Evolutionary conservation across 2,113 vertebrate genomes (phyloP).

Genomic region (Morphnarchus princeps): DNA sequence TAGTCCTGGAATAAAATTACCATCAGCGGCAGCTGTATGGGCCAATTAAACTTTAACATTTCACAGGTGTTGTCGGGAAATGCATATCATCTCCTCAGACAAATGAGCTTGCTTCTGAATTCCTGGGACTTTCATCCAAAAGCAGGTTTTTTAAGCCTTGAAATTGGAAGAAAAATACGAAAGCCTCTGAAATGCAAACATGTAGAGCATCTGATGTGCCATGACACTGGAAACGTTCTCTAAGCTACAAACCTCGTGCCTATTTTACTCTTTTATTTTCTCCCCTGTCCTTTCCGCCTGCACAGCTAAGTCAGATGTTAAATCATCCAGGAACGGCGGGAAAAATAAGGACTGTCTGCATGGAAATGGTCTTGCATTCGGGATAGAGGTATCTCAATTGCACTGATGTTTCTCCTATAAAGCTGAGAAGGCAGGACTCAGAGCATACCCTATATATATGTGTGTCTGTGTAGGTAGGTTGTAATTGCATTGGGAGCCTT

Average conservation of each 20-base stretch:
- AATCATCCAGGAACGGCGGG: not conserved
- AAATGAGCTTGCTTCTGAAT: constrained; percentile 1
- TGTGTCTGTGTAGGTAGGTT: not conserved
- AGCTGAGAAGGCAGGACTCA: not conserved
- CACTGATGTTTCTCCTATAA: not conserved
- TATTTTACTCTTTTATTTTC: not conserved
- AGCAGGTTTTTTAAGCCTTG: not conserved
- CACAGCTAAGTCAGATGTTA: not conserved
- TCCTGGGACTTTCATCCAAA: not conserved
- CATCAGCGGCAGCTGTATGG: not conserved
- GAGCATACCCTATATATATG: fast-evolving
- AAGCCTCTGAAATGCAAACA: not conserved
- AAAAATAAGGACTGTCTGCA: not conserved
- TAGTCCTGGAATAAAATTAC: not conserved
- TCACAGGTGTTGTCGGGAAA: constrained; percentile 32
- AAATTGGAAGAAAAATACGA: not conserved
- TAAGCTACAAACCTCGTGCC: not conserved
- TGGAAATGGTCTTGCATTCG: not conserved
- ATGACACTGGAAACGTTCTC: not conserved
- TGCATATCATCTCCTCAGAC: not conserved
- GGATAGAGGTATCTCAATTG: not conserved
- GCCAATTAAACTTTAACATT: constrained; percentile 6
- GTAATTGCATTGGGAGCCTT: not conserved
- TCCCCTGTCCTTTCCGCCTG: not conserved
- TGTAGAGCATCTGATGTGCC: not conserved